Evolutionary conservation across 2,888 invertebrate genomes (phyloP).

Genomic region (Hipparchia sbordonii): DNA sequence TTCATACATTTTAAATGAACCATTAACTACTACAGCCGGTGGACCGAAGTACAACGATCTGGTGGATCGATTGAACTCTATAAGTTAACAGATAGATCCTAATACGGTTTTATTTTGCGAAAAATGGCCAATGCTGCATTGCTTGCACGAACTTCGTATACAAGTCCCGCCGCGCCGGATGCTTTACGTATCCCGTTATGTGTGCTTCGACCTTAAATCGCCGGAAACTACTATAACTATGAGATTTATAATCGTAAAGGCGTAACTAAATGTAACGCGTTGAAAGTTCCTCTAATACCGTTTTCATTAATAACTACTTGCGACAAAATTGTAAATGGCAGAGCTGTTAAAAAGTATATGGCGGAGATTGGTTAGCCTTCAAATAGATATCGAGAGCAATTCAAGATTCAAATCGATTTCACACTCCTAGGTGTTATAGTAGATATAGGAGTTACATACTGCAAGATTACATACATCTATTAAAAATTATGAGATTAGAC

Average conservation of each 20-base stretch:
- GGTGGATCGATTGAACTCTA: too few species aligned
- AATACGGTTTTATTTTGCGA: too few species aligned
- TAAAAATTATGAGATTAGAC: too few species aligned
- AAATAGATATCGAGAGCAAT: not conserved
- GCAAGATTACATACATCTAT: too few species aligned
- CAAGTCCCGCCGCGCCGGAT: not conserved
- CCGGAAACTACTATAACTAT: not conserved
- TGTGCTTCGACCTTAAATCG: not conserved
- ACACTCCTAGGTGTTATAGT: not conserved
- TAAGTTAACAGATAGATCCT: too few species aligned
- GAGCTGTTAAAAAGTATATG: not conserved
- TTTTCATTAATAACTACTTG: slow-evolving; percentile 9
- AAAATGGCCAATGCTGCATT: too few species aligned
- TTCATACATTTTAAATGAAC: too few species aligned
- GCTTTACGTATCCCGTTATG: not conserved
- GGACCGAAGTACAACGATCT: too few species aligned
- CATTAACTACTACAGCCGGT: too few species aligned
- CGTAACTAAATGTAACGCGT: slow-evolving; percentile 4
- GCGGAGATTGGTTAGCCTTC: slow-evolving; percentile 1
- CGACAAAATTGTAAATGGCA: not conserved
- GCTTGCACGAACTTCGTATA: not conserved
- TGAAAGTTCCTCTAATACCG: not conserved
- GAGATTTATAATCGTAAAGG: not conserved
- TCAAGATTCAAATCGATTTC: not conserved
- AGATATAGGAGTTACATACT: too few species aligned